Evolutionary conservation across 2,797 vertebrate species (phyloP).

Genomic region (Valencia hispanica): DNA sequence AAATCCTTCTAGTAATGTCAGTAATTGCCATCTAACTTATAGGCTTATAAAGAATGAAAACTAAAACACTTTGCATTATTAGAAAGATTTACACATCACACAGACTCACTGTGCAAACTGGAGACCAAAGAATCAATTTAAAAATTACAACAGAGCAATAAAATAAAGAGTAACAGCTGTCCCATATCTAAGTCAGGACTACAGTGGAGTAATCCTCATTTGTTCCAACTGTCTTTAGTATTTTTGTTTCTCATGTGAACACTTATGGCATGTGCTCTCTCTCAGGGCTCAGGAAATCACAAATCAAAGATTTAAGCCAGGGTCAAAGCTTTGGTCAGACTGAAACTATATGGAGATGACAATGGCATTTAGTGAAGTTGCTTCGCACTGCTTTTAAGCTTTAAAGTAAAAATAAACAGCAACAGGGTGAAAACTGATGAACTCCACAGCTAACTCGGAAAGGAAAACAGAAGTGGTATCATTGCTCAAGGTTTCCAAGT

Average conservation of each 20-base stretch:
- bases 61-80: not conserved
- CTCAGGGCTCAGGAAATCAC: slow-evolving; percentile 58
- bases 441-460: not conserved
- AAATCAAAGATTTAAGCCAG: slow-evolving; percentile 51
- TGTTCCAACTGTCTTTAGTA: slow-evolving; percentile 37
- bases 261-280: slow-evolving; percentile 27
- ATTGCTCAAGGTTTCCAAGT: not conserved
- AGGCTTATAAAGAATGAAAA: not conserved
- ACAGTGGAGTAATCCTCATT: slow-evolving; percentile 5
- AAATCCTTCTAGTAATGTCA: not conserved
- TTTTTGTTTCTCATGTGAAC: slow-evolving; percentile 50
- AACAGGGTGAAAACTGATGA: slow-evolving; percentile 1
- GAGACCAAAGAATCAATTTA: not conserved
- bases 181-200: slow-evolving; percentile 1
- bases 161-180: slow-evolving; percentile 31
- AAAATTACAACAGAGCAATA: not conserved
- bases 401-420: slow-evolving; percentile 7
- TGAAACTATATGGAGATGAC: slow-evolving; percentile 13
- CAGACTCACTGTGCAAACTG: not conserved
- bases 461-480: not conserved
- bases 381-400: slow-evolving; percentile 7
- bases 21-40: not conserved
- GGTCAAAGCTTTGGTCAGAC: slow-evolving; percentile 14
- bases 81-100: not conserved
- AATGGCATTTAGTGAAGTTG: not conserved